phyloP scores from a whole-genome alignment of 2,113 vertebrate species.

The Cynoglossus semilaevis region DNA sequence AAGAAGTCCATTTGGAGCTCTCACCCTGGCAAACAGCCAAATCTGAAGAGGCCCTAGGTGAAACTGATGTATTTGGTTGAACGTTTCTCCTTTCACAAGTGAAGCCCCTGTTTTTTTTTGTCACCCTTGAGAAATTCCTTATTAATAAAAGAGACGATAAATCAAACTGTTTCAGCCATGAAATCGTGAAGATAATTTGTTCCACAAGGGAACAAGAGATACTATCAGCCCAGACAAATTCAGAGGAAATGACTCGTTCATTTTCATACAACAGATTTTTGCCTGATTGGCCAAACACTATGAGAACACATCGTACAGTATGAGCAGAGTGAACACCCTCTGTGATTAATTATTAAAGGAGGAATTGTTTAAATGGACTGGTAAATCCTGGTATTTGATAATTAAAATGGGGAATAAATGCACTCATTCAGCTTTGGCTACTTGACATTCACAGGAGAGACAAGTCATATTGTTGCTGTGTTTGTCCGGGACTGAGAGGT shows the following conservation, averaged over 20 bases:
- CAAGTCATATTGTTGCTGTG: conserved; percentile 39
- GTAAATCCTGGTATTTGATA: conserved; percentile 53
- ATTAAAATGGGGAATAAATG: conserved; percentile 64
- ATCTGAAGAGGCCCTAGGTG: conserved; percentile 4
- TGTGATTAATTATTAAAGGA: conserved; percentile 42
- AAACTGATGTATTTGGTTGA: conserved; percentile 9
- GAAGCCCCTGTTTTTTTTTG: conserved; percentile 11
- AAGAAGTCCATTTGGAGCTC: conserved; percentile 27
- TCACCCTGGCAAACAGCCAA: conserved; percentile 37
- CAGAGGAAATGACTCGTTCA: neutral
- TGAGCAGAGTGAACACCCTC: neutral
- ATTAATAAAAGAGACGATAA: conserved; percentile 2
- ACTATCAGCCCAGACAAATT: conserved; percentile 20
- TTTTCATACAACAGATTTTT: conserved; percentile 12
- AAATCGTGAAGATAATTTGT: conserved; percentile 4
- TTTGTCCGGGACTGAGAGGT: conserved; percentile 36
- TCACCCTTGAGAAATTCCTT: neutral
- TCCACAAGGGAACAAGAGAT: neutral
- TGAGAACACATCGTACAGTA: neutral
- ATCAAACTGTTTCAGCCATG: conserved; percentile 16
- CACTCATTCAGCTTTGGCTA: conserved; percentile 48
- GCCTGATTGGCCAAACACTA: neutral
- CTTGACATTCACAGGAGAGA: conserved; percentile 48
- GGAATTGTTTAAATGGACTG: conserved; percentile 43
- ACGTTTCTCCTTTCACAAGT: conserved; percentile 2